A percentile compares a stretch with the other conserved stretches of the same genome.
These are phyloP conservation scores for Drosophila parabipectinata DNA, from an alignment of 1,140 invertebrate species.

Conservation along the genomic window DNA sequence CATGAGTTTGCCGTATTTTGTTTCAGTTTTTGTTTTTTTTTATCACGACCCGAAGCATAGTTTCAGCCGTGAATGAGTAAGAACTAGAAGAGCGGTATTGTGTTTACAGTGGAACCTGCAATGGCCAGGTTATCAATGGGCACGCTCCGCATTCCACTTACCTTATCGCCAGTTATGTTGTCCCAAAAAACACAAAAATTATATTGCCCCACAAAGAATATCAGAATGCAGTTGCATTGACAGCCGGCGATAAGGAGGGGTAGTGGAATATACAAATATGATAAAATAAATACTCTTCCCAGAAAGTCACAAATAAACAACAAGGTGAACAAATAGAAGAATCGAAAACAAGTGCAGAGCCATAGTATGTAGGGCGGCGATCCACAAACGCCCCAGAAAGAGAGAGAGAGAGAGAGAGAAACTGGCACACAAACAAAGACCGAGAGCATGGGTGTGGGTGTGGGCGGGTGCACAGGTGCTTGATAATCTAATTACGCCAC, in stretches of 20 bases:
- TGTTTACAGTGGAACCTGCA: background rate
- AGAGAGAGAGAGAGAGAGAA: constrained; percentile 36
- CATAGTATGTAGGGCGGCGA: constrained; percentile 32
- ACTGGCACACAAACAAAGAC: constrained; percentile 44
- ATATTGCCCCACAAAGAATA: constrained; percentile 47
- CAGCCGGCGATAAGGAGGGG: constrained; percentile 42
- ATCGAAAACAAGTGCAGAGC: constrained; percentile 45
- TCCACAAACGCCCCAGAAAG: constrained; percentile 8
- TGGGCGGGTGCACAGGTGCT: constrained; percentile 51
- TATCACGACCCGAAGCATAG: background rate
- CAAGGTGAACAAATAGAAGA: constrained; percentile 44
- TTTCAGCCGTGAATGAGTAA: constrained; percentile 2
- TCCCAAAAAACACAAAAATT: constrained; percentile 50
- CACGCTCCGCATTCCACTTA: constrained; percentile 43
- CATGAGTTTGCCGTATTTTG: constrained; percentile 35
- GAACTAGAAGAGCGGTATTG: background rate
- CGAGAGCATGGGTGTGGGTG: background rate
- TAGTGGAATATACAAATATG: constrained; percentile 2
- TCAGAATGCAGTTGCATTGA: constrained; percentile 70
- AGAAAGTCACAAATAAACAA: constrained; percentile 43
- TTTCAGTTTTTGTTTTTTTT: constrained; percentile 13
- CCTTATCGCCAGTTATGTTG: constrained; percentile 52
- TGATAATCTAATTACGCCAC: constrained; percentile 75
- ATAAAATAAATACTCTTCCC: constrained; percentile 22
- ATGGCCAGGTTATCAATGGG: constrained; percentile 24